A percentile compares a stretch with the other conserved stretches of the same genome.
These are phyloP conservation scores for Macropis europaea DNA, from an alignment of 2,888 invertebrate species.

Conservation along the genomic window DNA sequence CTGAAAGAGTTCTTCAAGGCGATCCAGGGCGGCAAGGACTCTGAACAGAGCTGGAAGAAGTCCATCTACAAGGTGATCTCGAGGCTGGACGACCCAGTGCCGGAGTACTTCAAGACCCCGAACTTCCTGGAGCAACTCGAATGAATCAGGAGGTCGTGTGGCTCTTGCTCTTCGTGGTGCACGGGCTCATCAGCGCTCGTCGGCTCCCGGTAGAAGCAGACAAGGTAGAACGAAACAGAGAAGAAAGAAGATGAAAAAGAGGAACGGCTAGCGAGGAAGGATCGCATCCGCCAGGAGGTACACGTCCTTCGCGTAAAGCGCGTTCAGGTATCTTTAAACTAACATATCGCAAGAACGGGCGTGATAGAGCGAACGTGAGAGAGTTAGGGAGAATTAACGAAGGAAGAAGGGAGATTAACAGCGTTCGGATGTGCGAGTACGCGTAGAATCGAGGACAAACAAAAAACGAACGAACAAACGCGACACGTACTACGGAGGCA, in stretches of 20 bases:
- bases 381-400: conserved; percentile 35
- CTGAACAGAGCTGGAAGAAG: conserved; percentile 99
- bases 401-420: conserved; percentile 13
- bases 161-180: conserved; percentile 68
- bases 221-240: conserved; percentile 6
- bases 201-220: conserved; percentile 55
- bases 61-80: conserved; percentile 99
- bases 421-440: conserved; percentile 18
- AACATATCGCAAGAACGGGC: conserved; percentile 76
- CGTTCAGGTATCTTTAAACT: conserved; percentile 77
- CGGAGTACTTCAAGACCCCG: conserved; percentile 99
- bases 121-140: conserved; percentile 99
- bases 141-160: conserved; percentile 81
- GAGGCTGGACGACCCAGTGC: conserved; percentile 98
- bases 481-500: conserved; percentile 45
- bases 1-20: conserved; percentile 99
- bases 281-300: conserved; percentile 67
- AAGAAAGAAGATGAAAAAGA: conserved; percentile 3
- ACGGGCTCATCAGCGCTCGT: conserved; percentile 59
- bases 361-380: conserved; percentile 55
- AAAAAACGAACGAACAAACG: conserved; percentile 31
- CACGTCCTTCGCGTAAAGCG: conserved; percentile 69
- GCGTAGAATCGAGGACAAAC: conserved; percentile 27
- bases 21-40: conserved; percentile 97
- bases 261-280: conserved; percentile 70